These are phyloP conservation scores for Oxygymnocypris stewartii DNA, from an alignment of 2,113 vertebrate genomes.

Conservation along the genomic window DNA sequence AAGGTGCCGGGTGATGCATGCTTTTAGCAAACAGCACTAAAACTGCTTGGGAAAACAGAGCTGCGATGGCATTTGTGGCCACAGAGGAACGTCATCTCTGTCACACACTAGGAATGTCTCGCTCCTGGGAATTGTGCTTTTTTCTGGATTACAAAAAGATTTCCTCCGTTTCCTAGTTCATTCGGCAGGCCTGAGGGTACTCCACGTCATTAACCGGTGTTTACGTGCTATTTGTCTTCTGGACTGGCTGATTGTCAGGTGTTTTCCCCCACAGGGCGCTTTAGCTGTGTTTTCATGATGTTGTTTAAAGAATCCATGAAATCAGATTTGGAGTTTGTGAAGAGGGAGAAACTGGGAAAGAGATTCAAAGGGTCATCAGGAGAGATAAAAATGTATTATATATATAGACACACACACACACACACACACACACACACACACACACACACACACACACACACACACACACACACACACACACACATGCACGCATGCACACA, in stretches of 20 bases:
- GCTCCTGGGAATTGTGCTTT: slow-evolving; percentile 44
- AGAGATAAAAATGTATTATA: neutral
- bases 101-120: slow-evolving; percentile 28
- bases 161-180: slow-evolving; percentile 37
- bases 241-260: slow-evolving; percentile 19
- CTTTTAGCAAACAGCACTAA: neutral
- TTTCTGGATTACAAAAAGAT: slow-evolving; percentile 24
- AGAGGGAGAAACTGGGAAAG: neutral
- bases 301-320: neutral
- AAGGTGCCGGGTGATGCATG: neutral
- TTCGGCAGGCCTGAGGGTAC: neutral
- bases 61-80: slow-evolving; percentile 34
- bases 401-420: too few relatives aligned
- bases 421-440: too few relatives aligned
- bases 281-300: neutral
- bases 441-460: too few relatives aligned
- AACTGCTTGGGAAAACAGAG: slow-evolving; percentile 34
- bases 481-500: too few relatives aligned
- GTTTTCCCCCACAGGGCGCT: neutral
- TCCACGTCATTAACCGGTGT: neutral
- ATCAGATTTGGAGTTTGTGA: neutral
- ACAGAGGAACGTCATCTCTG: slow-evolving; percentile 39
- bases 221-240: neutral
- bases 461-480: too few relatives aligned
- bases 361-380: neutral